Base-by-base conservation (phyloP, 2,797 vertebrate species). In the Xenopus petersii region DNA sequence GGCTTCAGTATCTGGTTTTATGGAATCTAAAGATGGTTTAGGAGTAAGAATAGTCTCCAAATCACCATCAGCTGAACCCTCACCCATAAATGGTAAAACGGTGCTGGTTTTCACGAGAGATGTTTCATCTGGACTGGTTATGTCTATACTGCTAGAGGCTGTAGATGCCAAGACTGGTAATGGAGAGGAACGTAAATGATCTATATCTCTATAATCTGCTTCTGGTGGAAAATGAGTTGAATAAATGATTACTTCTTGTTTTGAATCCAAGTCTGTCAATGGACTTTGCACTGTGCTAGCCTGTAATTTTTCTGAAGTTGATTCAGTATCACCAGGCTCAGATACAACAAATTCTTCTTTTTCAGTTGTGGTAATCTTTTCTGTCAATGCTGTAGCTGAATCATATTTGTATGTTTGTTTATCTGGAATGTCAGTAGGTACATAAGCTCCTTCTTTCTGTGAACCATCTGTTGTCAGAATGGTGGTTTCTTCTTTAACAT, bases 251-350 rank as follows among this genome's bases (percentile, higher is more conserved):
- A 33, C 30, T 58, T 12, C 17, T 30, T 24, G 48, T 17, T 67
- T 51, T 26, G 17, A 26, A 51, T 47, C 15, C 21, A 10, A 3
- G 12, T 30, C 48, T 2, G 66, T 8, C 42, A 15, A 5, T 48
- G 63, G 42, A 58, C 59, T 77, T 59, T 64, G n/a, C 13, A 26
- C 15, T 51, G 58, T 17, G 21, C 10, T 56, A 16, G 12, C 7
- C 15, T n/a, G 15, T 56, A 36, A 21, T 12, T 3, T 26, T 11
- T 63, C 69, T 62, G 21, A 55, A 46, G 60, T 10, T 15, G 33
- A 24, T 33, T 70, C 67, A 58, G 16, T n/a, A 51, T 75, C 74
- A 6, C 67, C 67, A 33, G 74, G 64, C 21, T 49, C 74, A 26
- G 58, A 59, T 54, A 61, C 12, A 55, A 42, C 24, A 59, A 49